Base-by-base conservation (phyloP, 2,113 vertebrate species). In the Catharus minimus region DNA sequence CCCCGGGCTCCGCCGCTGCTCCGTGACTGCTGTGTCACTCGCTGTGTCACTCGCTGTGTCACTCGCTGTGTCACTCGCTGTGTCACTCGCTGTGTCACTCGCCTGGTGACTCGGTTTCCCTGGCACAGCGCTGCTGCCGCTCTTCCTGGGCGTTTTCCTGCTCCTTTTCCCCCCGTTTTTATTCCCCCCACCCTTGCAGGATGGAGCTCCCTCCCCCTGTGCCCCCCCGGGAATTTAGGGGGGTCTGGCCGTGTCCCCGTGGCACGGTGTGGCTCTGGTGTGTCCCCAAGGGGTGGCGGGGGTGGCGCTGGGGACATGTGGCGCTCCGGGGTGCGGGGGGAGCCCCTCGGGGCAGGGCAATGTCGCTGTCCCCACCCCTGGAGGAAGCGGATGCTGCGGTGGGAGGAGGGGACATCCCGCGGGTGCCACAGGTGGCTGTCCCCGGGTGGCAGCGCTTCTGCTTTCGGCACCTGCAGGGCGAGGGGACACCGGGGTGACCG, bases 161-260 rank as follows among this genome's bases (percentile, higher is more conserved):
- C 22, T 68, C 36, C 66, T 55, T 68, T 69, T 12, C 27, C 20
- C 32, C 13, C 4, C 11, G 11, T 13, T 39, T 39, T 39, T 13
- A 39, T 39, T 39, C 39, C 39, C 13, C 39, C 47, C 20, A 0
- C 1, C 28, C 24, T 13, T 13, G 23, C 21, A 18, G 28, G 76
- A 12, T 10, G 74, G 44, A 46, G 30, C 65, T 61, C 16, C 49
- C 19, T 84, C n/a, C 21, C 24, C 11, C 9, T 3, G 4, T 2
- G 5, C 3, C 0, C 17, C 18, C 11, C 12, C 1, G 3, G 23
- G 18, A 11, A 2, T 28, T 28, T 16, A 15, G 11, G 9, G 60
- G 17, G 43, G 0, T 69, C 20, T 11, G 20, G 50, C 20, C 0
- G 28, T 33, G 33, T 33, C 33, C 33, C 53, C 4, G 2, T 4